Evolutionary conservation across 2,113 vertebrate species (phyloP).

Genomic region (Lethenteron reissneri): DNA sequence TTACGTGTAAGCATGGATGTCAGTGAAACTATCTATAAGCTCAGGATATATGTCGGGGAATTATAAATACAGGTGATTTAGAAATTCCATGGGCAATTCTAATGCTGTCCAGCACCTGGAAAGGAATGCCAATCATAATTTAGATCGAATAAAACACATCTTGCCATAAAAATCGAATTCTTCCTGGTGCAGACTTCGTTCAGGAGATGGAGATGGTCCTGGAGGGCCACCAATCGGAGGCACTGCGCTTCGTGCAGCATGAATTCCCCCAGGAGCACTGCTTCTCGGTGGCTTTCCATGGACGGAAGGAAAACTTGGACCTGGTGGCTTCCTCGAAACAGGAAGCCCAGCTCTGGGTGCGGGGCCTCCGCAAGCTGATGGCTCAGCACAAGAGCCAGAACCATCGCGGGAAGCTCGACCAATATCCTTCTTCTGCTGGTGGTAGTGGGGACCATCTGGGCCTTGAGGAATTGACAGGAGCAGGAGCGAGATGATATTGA

Average conservation of each 20-base stretch:
- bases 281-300: slow-evolving; percentile 61
- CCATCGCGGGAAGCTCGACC: slow-evolving; percentile 68
- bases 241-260: slow-evolving; percentile 29
- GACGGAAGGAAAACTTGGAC: slow-evolving; percentile 54
- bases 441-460: too few relatives aligned
- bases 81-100: too few relatives aligned
- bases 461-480: too few relatives aligned
- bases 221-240: slow-evolving; percentile 61
- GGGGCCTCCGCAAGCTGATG: slow-evolving; percentile 48
- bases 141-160: too few relatives aligned
- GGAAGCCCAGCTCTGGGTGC: slow-evolving; percentile 58
- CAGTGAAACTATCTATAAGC: too few relatives aligned
- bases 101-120: too few relatives aligned
- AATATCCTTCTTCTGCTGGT: slow-evolving; percentile 46
- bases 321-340: slow-evolving; percentile 34
- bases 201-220: slow-evolving; percentile 53
- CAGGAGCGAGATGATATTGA: too few relatives aligned
- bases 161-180: too few relatives aligned
- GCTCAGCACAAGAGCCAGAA: slow-evolving; percentile 46
- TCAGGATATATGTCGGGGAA: too few relatives aligned
- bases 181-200: slow-evolving; percentile 37
- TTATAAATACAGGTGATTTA: too few relatives aligned
- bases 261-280: slow-evolving; percentile 38
- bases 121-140: too few relatives aligned
- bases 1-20: too few relatives aligned